Base-by-base conservation (phyloP, 2,888 invertebrate species). In the Agriopis aurantiaria region DNA sequence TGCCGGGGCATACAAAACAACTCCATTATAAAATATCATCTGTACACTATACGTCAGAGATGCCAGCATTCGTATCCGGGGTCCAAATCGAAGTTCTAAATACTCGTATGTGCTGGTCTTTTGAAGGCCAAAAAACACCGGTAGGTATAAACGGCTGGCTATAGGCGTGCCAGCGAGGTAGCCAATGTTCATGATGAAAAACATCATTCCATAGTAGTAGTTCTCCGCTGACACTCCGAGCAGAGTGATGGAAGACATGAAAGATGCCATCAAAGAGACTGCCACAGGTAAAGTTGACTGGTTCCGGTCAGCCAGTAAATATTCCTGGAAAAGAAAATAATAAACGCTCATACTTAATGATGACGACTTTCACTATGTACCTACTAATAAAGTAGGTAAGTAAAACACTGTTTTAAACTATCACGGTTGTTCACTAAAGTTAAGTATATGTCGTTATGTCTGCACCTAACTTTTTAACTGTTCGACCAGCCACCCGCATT, bases 1-100 rank as follows among this genome's bases (percentile, higher is more conserved):
- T 0, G 99, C 97, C 3, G 99, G 99, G 0, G 99, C 99, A 88
- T 98, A 99, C 10, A 99, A 91, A 33, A 98, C 99, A 76, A 99
- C 97, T 0, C 98, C 97, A 95, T 97, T 98, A 81, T 98, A 98
- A 40, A 98, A 92, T 75, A 98, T 95, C 97, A 98, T 97, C 93
- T 99, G 99, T 46, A 98, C 81, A 67, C 97, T 96, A 84, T 98
- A 99, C 0, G 97, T 96, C 62, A 98, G 82, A 5, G 98, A 98
- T 0, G 98, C 98, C n/a, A 96, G 89, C 72, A 97, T 89, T 79
- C 99, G 95, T 41, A 98, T 96, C 5, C 92, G 91, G 73, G 96
- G 95, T 5, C 98, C 98, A 86, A 99, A 99, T 73, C 99, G 94
- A 79, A 95, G 93, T 86, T 99, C 98, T 83, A 99, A 95, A 88